Conservation (phyloP, 2,888 invertebrate genomes). For the Parnassius apollo region DNA sequence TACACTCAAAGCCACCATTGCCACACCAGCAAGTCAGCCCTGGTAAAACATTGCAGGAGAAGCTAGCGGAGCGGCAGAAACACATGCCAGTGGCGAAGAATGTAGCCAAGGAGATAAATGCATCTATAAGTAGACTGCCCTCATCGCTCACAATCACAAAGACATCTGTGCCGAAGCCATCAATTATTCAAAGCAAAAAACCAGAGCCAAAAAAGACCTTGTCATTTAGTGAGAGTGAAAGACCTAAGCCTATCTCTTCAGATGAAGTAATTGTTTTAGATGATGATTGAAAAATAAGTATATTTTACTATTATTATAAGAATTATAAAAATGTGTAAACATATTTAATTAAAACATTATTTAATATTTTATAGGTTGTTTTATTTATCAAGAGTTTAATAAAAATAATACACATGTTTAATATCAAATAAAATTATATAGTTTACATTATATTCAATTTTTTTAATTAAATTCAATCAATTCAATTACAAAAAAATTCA, state of each 20-base stretch:
- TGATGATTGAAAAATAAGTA: constrained; percentile 53
- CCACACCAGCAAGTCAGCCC: constrained; percentile 76
- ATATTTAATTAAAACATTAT: neutral
- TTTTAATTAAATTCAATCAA: too few species aligned
- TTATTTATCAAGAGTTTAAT: neutral
- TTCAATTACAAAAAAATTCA: too few species aligned
- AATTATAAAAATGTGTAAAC: neutral
- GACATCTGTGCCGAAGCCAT: constrained; percentile 49
- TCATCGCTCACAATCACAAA: constrained; percentile 78
- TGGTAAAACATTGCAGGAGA: constrained; percentile 85
- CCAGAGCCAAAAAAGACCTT: constrained; percentile 59
- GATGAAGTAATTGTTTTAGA: constrained; percentile 74
- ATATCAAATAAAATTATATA: neutral
- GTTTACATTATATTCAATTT: too few species aligned
- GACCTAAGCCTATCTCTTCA: constrained; percentile 59
- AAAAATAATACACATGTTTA: neutral
- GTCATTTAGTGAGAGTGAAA: constrained; percentile 46
- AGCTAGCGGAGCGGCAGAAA: constrained; percentile 84
- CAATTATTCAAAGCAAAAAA: constrained; percentile 45
- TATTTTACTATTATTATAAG: neutral
- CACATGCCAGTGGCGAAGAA: constrained; percentile 52
- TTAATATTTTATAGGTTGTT: neutral
- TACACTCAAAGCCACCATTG: constrained; percentile 61
- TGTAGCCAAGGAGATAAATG: constrained; percentile 50
- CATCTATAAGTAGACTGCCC: constrained; percentile 72